Evolutionary conservation across 1,140 invertebrate species (phyloP).

Genomic region (Onthophagus taurus): DNA sequence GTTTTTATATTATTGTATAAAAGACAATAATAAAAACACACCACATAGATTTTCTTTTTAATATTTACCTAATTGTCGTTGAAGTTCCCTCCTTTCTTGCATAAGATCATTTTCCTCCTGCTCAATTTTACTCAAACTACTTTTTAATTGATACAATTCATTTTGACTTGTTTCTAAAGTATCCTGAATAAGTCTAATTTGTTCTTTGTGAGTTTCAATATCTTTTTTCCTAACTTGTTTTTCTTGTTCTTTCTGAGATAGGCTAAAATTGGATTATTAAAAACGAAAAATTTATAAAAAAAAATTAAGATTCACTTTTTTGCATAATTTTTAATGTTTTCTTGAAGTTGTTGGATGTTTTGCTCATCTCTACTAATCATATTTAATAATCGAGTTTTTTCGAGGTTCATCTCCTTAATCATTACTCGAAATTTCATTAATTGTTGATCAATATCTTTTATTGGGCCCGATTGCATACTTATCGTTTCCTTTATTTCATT

Average conservation of each 20-base stretch:
- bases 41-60: too few relatives aligned
- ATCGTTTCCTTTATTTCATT: too few relatives aligned
- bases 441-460: too few relatives aligned
- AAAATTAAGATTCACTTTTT: neutral
- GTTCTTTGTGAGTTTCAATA: conserved; percentile 26
- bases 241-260: conserved; percentile 25
- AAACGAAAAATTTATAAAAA: neutral
- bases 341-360: neutral
- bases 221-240: conserved; percentile 24
- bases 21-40: too few relatives aligned
- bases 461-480: too few relatives aligned
- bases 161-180: conserved; percentile 39
- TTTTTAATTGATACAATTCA: conserved; percentile 40
- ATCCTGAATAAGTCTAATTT: conserved; percentile 38
- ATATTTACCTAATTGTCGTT: conserved; percentile 31
- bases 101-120: conserved; percentile 34
- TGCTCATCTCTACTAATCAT: too few relatives aligned
- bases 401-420: too few relatives aligned
- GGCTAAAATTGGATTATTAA: conserved; percentile 18
- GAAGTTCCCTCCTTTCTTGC: conserved; percentile 29
- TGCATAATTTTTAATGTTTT: conserved; percentile 5
- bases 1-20: too few relatives aligned
- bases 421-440: too few relatives aligned
- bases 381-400: too few relatives aligned
- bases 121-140: conserved; percentile 33